phyloP scores from a whole-genome alignment of 2,797 vertebrate species.

The Paguma larvata region DNA sequence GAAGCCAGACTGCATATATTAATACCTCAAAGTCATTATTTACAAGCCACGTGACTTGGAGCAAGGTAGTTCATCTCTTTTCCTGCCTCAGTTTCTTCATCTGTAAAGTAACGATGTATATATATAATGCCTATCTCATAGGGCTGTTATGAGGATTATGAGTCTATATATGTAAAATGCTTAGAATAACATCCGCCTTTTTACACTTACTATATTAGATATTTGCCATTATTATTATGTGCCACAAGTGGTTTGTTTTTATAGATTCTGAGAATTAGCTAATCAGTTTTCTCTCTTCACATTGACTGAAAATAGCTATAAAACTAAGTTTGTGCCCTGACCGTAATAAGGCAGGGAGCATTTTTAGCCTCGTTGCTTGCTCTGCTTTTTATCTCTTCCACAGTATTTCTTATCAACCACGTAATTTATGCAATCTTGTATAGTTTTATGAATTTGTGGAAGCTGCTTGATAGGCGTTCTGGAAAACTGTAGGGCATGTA shows the following conservation, averaged over 20 bases:
- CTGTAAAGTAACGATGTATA: not conserved
- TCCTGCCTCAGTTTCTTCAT: not conserved
- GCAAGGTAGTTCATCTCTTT: not conserved
- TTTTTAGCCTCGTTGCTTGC: not conserved
- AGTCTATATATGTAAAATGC: not conserved
- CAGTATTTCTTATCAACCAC: not conserved
- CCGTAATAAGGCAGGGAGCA: not conserved
- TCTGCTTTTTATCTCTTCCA: not conserved
- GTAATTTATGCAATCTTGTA: not conserved
- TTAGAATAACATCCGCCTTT: not conserved
- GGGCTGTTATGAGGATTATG: not conserved
- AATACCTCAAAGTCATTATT: not conserved
- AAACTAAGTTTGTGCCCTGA: not conserved
- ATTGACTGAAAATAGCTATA: not conserved
- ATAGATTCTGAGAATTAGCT: not conserved
- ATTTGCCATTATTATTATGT: slow-evolving; percentile 37
- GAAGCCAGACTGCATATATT: not conserved
- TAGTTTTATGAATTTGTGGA: not conserved
- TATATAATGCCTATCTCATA: not conserved
- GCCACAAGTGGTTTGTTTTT: not conserved
- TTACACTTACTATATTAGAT: not conserved
- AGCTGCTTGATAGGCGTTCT: not conserved
- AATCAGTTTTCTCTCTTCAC: not conserved
- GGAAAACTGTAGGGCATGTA: not conserved
- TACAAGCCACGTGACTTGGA: not conserved